Percentiles rank a stretch among this genome's conserved stretches.
Conservation (phyloP, 1,140 invertebrate genomes). For the Leptoteleia sp. region DNA sequence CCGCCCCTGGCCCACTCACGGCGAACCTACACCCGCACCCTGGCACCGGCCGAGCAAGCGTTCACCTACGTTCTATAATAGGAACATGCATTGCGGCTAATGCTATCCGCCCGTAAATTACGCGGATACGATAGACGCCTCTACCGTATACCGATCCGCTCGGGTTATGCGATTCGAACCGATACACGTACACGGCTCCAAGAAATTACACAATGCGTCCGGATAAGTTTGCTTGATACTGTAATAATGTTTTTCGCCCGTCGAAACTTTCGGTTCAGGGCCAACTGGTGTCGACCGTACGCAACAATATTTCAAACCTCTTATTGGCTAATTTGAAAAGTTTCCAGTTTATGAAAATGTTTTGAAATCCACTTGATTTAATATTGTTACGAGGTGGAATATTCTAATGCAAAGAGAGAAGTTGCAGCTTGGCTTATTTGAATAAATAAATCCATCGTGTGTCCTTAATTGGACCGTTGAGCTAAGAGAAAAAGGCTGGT, state of each 20-base stretch:
- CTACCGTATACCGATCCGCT: conserved; percentile 42
- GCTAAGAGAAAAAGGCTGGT: too few relatives aligned
- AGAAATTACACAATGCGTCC: conserved; percentile 15
- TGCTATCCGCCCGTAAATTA: conserved; percentile 78
- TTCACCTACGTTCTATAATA: conserved; percentile 72
- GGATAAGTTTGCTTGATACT: not conserved
- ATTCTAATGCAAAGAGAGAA: too few relatives aligned
- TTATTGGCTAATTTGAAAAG: too few relatives aligned
- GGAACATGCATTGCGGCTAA: conserved; percentile 76
- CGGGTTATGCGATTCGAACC: conserved; percentile 19
- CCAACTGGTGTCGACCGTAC: too few relatives aligned
- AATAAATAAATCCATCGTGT: too few relatives aligned
- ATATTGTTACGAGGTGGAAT: too few relatives aligned
- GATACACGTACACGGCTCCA: conserved; percentile 14
- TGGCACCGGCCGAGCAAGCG: conserved; percentile 16
- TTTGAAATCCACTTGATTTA: too few relatives aligned
- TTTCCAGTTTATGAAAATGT: too few relatives aligned
- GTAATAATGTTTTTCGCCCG: conserved; percentile 12
- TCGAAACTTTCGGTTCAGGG: too few relatives aligned
- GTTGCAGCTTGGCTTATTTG: too few relatives aligned
- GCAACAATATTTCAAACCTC: too few relatives aligned
- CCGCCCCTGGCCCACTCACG: conserved; percentile 26
- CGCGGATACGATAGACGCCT: conserved; percentile 72
- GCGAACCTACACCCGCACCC: conserved; percentile 12
- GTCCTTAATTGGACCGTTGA: too few relatives aligned